Evolutionary conservation across 2,797 vertebrate species (phyloP).

Genomic region (Typhlichthys subterraneus): DNA sequence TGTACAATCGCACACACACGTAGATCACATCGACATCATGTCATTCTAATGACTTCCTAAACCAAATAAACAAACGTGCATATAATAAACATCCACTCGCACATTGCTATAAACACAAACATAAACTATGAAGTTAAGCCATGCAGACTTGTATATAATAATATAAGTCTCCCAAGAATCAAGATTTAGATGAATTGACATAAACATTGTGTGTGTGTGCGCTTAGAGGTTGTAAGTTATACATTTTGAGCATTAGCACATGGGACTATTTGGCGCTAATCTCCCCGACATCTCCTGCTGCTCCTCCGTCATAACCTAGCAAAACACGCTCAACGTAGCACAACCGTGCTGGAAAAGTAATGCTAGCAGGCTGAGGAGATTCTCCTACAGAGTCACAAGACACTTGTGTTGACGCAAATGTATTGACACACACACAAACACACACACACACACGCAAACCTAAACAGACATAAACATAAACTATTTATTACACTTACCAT

Average conservation of each 20-base stretch:
- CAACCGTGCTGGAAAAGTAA: constrained; percentile 19
- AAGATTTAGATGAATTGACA: too few species aligned
- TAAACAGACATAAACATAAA: constrained; percentile 37
- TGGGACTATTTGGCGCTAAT: not conserved
- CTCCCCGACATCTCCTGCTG: too few species aligned
- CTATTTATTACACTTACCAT: constrained; percentile 51
- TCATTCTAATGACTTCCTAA: constrained; percentile 17
- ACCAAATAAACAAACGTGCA: not conserved
- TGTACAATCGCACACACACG: not conserved
- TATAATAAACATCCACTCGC: not conserved
- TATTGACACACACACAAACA: constrained; percentile 17
- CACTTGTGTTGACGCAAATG: not conserved
- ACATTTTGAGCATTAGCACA: not conserved
- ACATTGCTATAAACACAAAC: not conserved
- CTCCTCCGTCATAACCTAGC: too few species aligned
- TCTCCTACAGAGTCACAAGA: constrained; percentile 11
- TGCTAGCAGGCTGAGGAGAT: constrained; percentile 11
- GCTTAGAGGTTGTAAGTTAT: not conserved
- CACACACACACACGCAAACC: constrained; percentile 20
- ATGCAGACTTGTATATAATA: not conserved
- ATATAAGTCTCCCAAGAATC: too few species aligned
- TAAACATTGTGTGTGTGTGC: not conserved
- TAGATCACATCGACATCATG: not conserved
- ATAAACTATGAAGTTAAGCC: constrained; percentile 5
- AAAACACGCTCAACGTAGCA: too few species aligned